Conservation (phyloP, 2,888 invertebrate genomes). For the Cinara cedri region DNA sequence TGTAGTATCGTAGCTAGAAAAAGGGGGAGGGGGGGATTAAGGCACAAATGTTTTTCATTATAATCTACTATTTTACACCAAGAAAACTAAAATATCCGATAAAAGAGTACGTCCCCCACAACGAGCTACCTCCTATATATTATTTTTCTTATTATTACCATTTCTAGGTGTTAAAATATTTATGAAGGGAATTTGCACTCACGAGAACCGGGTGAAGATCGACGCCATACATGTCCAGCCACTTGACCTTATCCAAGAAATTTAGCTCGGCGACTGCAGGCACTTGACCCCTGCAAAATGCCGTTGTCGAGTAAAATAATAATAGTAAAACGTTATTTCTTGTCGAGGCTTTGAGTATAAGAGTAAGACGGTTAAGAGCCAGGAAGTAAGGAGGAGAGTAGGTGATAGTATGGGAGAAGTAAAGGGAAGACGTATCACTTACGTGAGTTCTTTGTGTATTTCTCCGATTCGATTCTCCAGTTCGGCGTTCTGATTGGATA, state of each 20-base stretch:
- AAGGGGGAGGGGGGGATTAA: too few species aligned
- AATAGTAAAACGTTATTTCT: too few species aligned
- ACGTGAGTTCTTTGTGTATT: constrained; percentile 87
- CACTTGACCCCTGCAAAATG: constrained; percentile 75
- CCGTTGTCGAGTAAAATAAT: constrained; percentile 31
- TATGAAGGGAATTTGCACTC: constrained; percentile 63
- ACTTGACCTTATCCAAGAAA: constrained; percentile 96
- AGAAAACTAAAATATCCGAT: too few species aligned
- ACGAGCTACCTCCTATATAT: too few species aligned
- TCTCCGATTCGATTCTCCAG: constrained; percentile 86
- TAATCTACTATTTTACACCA: too few species aligned
- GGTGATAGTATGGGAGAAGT: neutral
- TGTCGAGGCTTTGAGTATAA: too few species aligned
- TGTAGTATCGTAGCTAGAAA: too few species aligned
- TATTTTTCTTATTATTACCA: too few species aligned
- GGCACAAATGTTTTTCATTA: too few species aligned
- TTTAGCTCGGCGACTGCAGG: constrained; percentile 92
- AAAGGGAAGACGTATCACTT: constrained; percentile 64
- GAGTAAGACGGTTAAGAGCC: too few species aligned
- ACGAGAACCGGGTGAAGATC: constrained; percentile 96
- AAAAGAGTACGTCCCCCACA: too few species aligned
- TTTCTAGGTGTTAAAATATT: too few species aligned
- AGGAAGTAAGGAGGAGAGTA: neutral
- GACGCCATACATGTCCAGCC: constrained; percentile 98
- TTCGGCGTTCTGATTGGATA: constrained; percentile 90